Conservation (phyloP, 2,797 vertebrate species). For the Sebastiscus albofasciatus region DNA sequence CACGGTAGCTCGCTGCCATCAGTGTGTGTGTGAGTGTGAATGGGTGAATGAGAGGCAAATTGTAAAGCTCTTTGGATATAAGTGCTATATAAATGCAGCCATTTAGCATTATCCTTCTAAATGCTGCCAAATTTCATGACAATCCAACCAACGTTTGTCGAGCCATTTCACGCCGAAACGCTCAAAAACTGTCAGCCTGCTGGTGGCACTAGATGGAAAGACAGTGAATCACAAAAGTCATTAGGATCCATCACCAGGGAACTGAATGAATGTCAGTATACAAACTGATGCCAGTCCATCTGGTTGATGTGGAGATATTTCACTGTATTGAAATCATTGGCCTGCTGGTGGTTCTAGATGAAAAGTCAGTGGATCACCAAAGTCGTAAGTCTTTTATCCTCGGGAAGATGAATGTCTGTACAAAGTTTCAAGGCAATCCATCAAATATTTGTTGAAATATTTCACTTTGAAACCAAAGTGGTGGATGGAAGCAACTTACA, state of each 20-base stretch:
- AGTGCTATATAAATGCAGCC: too few species aligned
- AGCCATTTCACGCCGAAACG: background rate
- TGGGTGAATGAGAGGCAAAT: too few species aligned
- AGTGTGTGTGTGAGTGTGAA: too few species aligned
- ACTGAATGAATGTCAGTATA: background rate
- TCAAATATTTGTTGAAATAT: background rate
- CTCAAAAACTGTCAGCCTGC: background rate
- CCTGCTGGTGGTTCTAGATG: background rate
- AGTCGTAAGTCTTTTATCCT: background rate
- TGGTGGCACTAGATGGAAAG: background rate
- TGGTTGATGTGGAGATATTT: background rate
- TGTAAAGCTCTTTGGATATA: too few species aligned
- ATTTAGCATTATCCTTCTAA: too few species aligned
- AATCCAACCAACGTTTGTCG: background rate
- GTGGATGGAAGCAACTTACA: background rate
- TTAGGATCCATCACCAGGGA: background rate
- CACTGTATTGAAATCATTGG: background rate
- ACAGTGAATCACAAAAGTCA: background rate
- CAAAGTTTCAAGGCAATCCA: rapidly evolving
- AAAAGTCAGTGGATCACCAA: background rate
- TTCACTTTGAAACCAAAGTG: background rate
- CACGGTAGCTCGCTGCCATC: background rate
- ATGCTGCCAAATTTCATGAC: background rate
- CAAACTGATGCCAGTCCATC: background rate
- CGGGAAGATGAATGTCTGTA: background rate